These are phyloP conservation scores for Cyclophora punctaria DNA, from an alignment of 2,888 invertebrate genomes.

Conservation along the genomic window DNA sequence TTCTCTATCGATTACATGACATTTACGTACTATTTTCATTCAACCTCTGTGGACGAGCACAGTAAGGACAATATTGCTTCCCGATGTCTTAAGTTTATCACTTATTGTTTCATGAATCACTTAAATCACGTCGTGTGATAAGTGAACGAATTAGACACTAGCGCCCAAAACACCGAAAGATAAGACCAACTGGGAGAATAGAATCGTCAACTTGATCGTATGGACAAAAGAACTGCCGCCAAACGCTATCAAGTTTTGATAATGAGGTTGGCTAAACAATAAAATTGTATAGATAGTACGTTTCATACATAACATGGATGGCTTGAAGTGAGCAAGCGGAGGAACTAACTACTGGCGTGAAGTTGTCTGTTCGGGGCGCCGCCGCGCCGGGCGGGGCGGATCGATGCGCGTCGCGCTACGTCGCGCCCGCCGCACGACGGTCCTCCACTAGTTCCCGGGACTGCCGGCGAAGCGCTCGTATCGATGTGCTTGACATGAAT, in stretches of 20 bases:
- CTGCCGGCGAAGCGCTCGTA: constrained; percentile 28
- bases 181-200: constrained; percentile 2
- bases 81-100: constrained; percentile 31
- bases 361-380: constrained; percentile 41
- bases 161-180: constrained; percentile 21
- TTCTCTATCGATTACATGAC: neutral
- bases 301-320: constrained; percentile 54
- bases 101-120: constrained; percentile 22
- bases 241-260: constrained; percentile 51
- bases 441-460: constrained; percentile 28
- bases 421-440: constrained; percentile 17
- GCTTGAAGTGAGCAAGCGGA: constrained; percentile 57
- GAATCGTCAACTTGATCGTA: constrained; percentile 22
- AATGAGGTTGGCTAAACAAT: constrained; percentile 61
- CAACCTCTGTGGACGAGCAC: constrained; percentile 23
- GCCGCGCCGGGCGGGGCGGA: constrained; percentile 46
- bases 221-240: constrained; percentile 45
- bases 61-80: constrained; percentile 34
- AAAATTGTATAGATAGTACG: constrained; percentile 62
- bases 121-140: constrained; percentile 24
- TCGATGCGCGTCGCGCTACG: constrained; percentile 45
- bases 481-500: too few relatives aligned
- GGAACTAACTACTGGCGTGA: constrained; percentile 41
- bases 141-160: constrained; percentile 31
- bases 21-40: constrained; percentile 18